Evolutionary conservation across 2,888 invertebrate genomes (phyloP).

Genomic region (Dusona sp.): DNA sequence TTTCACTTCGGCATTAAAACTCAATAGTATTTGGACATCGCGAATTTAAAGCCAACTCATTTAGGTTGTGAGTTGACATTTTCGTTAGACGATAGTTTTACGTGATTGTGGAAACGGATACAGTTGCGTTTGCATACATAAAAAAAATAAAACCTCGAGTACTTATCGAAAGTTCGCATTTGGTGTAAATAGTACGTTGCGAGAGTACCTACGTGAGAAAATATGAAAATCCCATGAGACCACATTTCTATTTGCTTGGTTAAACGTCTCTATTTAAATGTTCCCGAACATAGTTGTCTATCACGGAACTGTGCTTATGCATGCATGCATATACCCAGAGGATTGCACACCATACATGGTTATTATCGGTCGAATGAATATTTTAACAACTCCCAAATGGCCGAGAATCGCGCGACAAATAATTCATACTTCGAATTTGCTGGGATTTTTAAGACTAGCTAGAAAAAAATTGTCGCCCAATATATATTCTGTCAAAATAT

Average conservation of each 20-base stretch:
- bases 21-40: background rate
- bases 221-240: conserved; percentile 6
- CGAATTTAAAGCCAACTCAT: too few species aligned
- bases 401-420: background rate
- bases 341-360: background rate
- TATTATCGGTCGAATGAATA: conserved; percentile 26
- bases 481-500: background rate
- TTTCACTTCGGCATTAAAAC: background rate
- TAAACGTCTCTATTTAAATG: background rate
- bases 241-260: background rate
- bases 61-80: background rate
- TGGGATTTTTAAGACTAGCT: too few species aligned
- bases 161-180: background rate
- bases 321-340: background rate
- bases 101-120: background rate
- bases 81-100: background rate
- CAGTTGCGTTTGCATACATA: background rate
- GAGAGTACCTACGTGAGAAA: background rate
- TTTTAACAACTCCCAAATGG: background rate
- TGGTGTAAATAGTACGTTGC: background rate
- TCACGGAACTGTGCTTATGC: conserved; percentile 1
- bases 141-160: background rate
- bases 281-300: conserved; percentile 5
- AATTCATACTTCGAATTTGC: background rate
- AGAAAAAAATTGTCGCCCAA: too few species aligned